Base-by-base conservation (phyloP, 2,797 vertebrate species). In the Eidolon dupreanum region DNA sequence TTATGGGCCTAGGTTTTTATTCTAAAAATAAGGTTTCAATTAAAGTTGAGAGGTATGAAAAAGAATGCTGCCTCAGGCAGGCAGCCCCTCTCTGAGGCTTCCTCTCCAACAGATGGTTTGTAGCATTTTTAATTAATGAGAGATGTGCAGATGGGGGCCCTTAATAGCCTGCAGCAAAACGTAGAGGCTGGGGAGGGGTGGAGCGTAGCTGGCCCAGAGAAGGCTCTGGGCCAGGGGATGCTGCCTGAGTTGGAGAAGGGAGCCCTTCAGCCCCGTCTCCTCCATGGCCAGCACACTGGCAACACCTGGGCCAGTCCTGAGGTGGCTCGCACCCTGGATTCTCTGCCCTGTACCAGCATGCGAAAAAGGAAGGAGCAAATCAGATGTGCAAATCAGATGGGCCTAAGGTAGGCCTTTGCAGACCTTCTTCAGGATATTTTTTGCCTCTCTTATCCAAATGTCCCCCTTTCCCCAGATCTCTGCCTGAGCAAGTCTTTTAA, bases 121-220 rank as follows among this genome's bases (percentile, higher is more conserved):
- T 81, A 90, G 88, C 94, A 93, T 96, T 96, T 96, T 96, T 97
- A 97, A 98, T 97, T 97, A 97, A 97, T 93, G 95, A 94, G 90
- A 88, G 85, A 90, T 75, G 49, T 91, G 82, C 96, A 96, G 96
- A 97, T 91, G 82, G 84, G 89, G 94, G 41, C 84, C 89, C 93
- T 97, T 93, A 94, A 92, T 82, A 97, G 95, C 92, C 94, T 97
- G 93, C 95, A 95, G 95, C 93, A 95, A 96, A 95, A 83, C 36
- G 28, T 59, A 61, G 73, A 59, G 33, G 77, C 59, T 70, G 59
- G 24, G 43, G 49, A 94, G 15, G 7, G 33, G 10, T 9, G 4
- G 28, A 22, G 24, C 0, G 0, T 36, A 51, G 33, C 28, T 51
- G 22, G n/a, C 53, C 49, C 38, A 28, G 26, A 43, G 57, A 13